A percentile compares a stretch with the other conserved stretches of the same genome.
Conservation (phyloP, 2,113 vertebrate genomes). For the Indri indri region DNA sequence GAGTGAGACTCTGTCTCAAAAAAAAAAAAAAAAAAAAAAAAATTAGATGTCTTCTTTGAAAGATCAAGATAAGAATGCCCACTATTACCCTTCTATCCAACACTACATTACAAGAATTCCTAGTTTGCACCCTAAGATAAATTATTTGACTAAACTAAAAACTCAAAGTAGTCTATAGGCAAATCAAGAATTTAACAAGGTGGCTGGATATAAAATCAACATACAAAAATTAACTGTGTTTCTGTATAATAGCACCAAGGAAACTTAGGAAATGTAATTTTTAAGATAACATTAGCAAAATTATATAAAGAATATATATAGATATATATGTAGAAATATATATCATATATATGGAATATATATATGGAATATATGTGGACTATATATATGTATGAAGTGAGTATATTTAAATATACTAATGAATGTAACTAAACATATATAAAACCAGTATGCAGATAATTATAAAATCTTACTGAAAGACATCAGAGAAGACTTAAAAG, state of each 20-base stretch:
- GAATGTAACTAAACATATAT: neutral
- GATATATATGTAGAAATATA: neutral
- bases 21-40: neutral
- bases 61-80: neutral
- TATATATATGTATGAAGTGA: neutral
- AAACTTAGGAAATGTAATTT: slow-evolving; percentile 1
- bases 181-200: neutral
- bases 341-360: neutral
- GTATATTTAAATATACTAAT: neutral
- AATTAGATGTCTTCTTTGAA: neutral
- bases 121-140: neutral
- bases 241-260: neutral
- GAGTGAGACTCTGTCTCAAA: too few species aligned
- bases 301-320: neutral
- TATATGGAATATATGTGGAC: neutral
- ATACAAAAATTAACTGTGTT: neutral
- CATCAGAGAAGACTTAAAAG: neutral
- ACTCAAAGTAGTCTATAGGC: neutral
- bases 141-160: neutral
- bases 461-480: neutral
- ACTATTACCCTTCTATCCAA: neutral
- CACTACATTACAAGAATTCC: neutral
- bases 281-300: slow-evolving; percentile 11
- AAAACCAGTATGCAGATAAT: neutral
- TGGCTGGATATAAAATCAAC: neutral